These are phyloP conservation scores for Monochamus alternatus DNA, from an alignment of 2,888 invertebrate genomes.

Conservation along the genomic window DNA sequence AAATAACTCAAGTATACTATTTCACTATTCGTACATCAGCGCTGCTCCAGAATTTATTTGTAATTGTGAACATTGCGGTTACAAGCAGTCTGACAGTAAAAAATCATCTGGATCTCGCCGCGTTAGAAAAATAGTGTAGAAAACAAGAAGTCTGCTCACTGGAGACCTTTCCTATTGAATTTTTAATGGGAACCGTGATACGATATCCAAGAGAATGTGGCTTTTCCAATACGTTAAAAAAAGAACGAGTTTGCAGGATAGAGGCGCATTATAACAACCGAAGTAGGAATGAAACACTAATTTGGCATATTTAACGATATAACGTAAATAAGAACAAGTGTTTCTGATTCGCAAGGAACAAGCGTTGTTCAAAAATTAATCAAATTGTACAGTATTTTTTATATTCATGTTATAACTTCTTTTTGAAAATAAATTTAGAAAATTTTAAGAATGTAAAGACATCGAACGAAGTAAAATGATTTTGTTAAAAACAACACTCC, in stretches of 20 bases:
- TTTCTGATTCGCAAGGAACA: no score
- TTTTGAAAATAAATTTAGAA: no score
- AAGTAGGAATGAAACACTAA: background rate
- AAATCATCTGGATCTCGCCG: background rate
- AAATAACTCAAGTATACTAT: no score
- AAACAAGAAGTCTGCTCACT: constrained; percentile 7
- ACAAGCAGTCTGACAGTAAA: background rate
- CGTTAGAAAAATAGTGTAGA: constrained; percentile 2
- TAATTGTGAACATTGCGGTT: background rate
- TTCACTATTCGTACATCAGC: no score
- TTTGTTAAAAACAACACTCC: no score
- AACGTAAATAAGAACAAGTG: no score
- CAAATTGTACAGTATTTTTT: no score
- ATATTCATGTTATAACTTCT: no score
- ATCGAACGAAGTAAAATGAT: no score
- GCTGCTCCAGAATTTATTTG: background rate
- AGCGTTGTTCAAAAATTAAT: no score
- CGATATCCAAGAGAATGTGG: constrained; percentile 3
- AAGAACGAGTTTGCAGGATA: background rate
- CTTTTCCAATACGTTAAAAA: constrained; percentile 7
- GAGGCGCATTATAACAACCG: background rate
- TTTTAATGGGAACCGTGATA: constrained; percentile 6
- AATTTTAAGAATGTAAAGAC: no score
- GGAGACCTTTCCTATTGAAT: constrained; percentile 1
- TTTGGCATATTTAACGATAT: no score